Evolutionary conservation across 64 coral and sea anemone species (phyloP).

Genomic region (Stylophora pistillata): DNA sequence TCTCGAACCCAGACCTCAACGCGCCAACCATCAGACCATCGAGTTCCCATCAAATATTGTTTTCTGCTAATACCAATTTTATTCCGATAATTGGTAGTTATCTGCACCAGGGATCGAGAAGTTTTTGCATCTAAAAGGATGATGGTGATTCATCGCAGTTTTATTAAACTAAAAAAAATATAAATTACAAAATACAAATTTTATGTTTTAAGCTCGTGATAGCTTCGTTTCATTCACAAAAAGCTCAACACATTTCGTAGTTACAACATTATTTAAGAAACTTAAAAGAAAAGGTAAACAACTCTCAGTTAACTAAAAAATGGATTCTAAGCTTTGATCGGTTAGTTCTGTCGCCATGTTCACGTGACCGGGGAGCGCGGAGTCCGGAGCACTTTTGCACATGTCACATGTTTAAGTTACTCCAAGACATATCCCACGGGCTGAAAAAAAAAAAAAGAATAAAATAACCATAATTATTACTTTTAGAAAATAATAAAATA

Average conservation of each 20-base stretch:
- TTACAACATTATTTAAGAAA: not conserved
- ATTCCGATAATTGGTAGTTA: too few species aligned
- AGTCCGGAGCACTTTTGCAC: not conserved
- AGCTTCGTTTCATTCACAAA: not conserved
- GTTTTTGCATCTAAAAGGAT: too few species aligned
- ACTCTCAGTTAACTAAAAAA: not conserved
- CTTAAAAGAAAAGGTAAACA: not conserved
- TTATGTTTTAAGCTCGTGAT: not conserved
- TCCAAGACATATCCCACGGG: conserved; percentile 74
- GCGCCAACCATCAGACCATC: too few species aligned
- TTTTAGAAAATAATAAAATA: not conserved
- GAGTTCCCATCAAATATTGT: too few species aligned
- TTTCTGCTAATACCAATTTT: too few species aligned
- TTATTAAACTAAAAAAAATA: not conserved
- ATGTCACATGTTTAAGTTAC: conserved; percentile 65
- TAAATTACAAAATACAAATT: conserved; percentile 1
- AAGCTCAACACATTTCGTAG: not conserved
- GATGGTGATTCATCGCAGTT: not conserved
- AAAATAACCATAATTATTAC: not conserved
- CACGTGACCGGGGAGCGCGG: not conserved
- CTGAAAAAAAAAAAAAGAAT: not conserved
- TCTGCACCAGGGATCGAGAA: too few species aligned
- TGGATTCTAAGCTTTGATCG: not conserved
- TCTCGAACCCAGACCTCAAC: too few species aligned
- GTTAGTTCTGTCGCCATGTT: not conserved